phyloP scores from a whole-genome alignment of 2,113 vertebrate species.

The Cephalopterus ornatus region DNA sequence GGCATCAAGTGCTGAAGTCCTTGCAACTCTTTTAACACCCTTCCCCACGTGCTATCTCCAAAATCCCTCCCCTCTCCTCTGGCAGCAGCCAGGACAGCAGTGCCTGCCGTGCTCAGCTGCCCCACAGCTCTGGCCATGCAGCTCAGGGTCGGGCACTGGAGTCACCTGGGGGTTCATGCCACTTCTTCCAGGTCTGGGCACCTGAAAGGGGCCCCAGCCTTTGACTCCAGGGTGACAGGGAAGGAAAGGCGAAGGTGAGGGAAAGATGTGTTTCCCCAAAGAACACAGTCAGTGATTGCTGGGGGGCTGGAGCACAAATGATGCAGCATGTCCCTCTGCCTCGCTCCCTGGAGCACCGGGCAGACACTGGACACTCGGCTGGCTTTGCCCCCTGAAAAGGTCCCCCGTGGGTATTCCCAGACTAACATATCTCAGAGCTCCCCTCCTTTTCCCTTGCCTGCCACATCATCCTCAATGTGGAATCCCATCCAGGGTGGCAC shows the following conservation, averaged over 20 bases:
- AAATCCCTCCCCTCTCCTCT: neutral
- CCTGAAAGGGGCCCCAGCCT: neutral
- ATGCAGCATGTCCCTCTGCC: neutral
- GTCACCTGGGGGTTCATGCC: neutral
- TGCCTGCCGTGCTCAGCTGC: neutral
- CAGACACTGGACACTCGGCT: neutral
- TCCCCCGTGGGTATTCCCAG: neutral
- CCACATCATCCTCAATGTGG: neutral
- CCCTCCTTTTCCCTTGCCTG: neutral
- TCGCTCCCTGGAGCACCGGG: neutral
- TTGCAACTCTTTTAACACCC: slow-evolving; percentile 3
- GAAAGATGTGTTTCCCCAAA: neutral
- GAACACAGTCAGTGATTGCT: neutral
- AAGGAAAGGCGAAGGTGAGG: neutral
- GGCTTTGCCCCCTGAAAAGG: neutral
- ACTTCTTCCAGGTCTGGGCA: neutral
- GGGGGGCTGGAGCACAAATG: neutral
- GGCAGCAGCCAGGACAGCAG: neutral
- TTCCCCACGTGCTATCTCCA: neutral
- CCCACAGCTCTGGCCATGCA: neutral
- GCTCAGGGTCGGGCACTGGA: neutral
- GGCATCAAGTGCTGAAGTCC: neutral
- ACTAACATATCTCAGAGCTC: neutral
- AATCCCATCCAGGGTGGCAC: neutral
- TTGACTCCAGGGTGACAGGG: neutral